Base-by-base conservation (phyloP, 1,140 invertebrate species). In the Globodera rostochiensis region DNA sequence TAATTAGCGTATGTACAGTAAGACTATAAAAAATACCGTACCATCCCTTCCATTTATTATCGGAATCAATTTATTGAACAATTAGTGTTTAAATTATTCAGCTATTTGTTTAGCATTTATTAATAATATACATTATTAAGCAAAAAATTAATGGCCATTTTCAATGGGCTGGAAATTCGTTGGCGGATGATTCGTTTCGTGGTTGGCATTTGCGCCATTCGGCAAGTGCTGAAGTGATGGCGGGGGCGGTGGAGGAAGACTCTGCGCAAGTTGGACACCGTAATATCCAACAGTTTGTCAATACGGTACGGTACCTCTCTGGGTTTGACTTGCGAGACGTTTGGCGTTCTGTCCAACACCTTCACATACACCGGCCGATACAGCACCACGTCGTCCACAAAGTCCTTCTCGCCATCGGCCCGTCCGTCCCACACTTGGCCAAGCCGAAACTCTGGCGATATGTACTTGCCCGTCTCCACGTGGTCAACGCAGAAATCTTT, bases 401-500 rank as follows among this genome's bases (percentile, higher is more conserved):
- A 81, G 15, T 86, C 79, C 15, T 73, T 81, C 36, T 80, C 75
- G n/a, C 79, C 86, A 9, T 84, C 82, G 9, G 64, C 69, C 8
- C 84, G 70, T 25, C 87, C 87, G 89, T 95, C 94, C 89, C 95
- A 95, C 5, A 95, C 94, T 90, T 95, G 93, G 4, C 94, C 94
- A 9, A 94, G 88, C 57, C 94, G 92, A 89, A 95, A 95, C 90
- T 95, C 94, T 0, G 94, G 94, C 25, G 94, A 94, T 50, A 94
- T 93, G 90, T 95, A 95, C 88, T 93, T 93, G 0, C 94, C 94
- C 21, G 94, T 94, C 90, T 94, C 94, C 0, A 94, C 94, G 84
- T 94, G 93, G 78, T 89, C 76, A 13, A 83, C 81, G 77, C 87
- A 88, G 49, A 87, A 88, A 60, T 90, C 85, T 87, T 46, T 57